Evolutionary conservation across 2,113 vertebrate species (phyloP).

Genomic region (Ploceus nigricollis): DNA sequence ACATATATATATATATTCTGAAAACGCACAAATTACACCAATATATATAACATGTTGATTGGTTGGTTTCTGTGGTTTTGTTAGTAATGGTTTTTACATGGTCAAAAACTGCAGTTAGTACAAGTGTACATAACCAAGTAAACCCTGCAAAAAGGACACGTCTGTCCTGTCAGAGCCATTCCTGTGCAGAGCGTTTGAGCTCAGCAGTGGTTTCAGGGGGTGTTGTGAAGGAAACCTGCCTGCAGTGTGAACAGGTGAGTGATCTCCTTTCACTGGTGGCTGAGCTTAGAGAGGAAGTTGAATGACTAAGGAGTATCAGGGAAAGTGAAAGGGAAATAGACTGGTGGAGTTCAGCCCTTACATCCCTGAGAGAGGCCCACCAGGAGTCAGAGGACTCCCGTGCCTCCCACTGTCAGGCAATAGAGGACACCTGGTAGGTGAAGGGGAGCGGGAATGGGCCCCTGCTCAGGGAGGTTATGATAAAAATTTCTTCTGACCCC

Average conservation of each 20-base stretch:
- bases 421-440: background rate
- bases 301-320: background rate
- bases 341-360: background rate
- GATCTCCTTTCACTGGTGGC: background rate
- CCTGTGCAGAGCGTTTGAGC: background rate
- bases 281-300: background rate
- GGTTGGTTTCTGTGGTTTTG: background rate
- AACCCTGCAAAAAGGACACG: background rate
- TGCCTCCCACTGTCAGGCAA: background rate
- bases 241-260: background rate
- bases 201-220: background rate
- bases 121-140: background rate
- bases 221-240: background rate
- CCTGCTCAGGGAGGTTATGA: background rate
- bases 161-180: background rate
- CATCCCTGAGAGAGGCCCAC: background rate
- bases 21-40: no score
- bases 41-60: no score
- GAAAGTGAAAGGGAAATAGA: background rate
- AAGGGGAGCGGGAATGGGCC: background rate
- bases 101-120: background rate
- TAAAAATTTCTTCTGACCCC: background rate
- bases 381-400: background rate
- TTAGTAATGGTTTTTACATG: background rate
- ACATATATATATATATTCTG: no score